A percentile compares a stretch with the other conserved stretches of the same genome.
phyloP scores from a whole-genome alignment of 2,797 vertebrate species.

The Taeniopygia guttata region DNA sequence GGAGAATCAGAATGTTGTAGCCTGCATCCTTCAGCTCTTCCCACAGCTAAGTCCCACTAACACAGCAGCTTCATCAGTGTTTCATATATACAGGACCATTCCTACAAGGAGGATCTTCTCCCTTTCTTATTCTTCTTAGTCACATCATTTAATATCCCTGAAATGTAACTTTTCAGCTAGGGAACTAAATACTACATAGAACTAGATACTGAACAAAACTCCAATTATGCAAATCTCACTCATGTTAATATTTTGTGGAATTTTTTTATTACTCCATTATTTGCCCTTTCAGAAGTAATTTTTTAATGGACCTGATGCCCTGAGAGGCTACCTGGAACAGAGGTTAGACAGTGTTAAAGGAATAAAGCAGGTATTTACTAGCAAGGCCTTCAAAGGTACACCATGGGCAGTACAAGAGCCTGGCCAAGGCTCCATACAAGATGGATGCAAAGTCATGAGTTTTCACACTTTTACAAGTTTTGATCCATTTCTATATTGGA shows the following conservation, averaged over 20 bases:
- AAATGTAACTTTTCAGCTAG: not conserved
- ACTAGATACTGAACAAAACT: not conserved
- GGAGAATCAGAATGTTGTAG: not conserved
- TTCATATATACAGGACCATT: not conserved
- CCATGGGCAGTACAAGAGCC: not conserved
- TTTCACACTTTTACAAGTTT: not conserved
- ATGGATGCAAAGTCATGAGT: rapidly evolving
- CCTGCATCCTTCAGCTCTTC: not conserved
- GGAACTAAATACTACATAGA: not conserved
- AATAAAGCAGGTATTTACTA: not conserved
- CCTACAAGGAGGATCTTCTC: not conserved
- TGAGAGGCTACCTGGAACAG: not conserved
- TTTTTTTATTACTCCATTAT: conserved; percentile 19
- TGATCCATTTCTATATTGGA: not conserved
- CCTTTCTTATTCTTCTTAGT: not conserved
- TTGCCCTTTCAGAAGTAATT: not conserved
- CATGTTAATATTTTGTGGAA: not conserved
- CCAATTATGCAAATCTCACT: conserved; percentile 23
- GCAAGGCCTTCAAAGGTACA: not conserved
- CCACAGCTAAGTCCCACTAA: not conserved
- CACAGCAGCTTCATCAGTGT: not conserved
- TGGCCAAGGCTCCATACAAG: not conserved
- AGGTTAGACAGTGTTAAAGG: not conserved
- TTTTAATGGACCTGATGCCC: not conserved
- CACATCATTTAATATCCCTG: not conserved